These are phyloP conservation scores for Poecilia velifera DNA, from an alignment of 2,797 vertebrate species.

Conservation along the genomic window DNA sequence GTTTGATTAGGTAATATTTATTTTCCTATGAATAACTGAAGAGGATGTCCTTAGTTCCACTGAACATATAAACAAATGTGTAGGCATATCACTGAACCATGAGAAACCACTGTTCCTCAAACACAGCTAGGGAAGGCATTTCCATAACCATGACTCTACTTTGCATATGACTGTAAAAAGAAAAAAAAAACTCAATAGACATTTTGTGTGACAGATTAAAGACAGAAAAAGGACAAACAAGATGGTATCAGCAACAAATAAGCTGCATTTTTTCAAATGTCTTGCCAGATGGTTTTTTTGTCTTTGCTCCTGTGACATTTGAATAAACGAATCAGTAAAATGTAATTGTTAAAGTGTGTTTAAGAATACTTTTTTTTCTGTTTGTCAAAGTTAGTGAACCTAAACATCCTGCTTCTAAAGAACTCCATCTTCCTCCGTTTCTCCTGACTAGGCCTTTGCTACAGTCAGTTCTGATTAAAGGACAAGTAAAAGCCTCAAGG, in stretches of 20 bases:
- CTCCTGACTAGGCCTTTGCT: not conserved
- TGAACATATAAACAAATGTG: not conserved
- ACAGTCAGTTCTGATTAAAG: not conserved
- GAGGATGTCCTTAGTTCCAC: not conserved
- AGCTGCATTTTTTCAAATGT: not conserved
- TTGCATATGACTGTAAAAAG: not conserved
- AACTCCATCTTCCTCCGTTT: not conserved
- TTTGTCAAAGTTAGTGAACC: not conserved
- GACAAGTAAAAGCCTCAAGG: conserved; percentile 7
- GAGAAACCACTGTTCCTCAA: not conserved
- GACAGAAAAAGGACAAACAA: not conserved
- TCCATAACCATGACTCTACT: not conserved
- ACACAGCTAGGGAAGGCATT: not conserved
- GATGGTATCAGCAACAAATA: not conserved
- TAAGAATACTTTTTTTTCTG: not conserved
- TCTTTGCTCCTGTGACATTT: not conserved
- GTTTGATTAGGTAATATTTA: not conserved
- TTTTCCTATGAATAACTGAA: not conserved
- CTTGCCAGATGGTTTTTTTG: not conserved
- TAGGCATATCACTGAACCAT: not conserved
- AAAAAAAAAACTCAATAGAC: not conserved
- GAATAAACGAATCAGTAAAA: not conserved
- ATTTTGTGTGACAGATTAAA: not conserved
- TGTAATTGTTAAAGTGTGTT: not conserved
- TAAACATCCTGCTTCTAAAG: not conserved